Evolutionary conservation across 1,140 invertebrate species (phyloP), one percentile per base, ranked within the genome.

Genomic region (Coelopa frigida): DNA sequence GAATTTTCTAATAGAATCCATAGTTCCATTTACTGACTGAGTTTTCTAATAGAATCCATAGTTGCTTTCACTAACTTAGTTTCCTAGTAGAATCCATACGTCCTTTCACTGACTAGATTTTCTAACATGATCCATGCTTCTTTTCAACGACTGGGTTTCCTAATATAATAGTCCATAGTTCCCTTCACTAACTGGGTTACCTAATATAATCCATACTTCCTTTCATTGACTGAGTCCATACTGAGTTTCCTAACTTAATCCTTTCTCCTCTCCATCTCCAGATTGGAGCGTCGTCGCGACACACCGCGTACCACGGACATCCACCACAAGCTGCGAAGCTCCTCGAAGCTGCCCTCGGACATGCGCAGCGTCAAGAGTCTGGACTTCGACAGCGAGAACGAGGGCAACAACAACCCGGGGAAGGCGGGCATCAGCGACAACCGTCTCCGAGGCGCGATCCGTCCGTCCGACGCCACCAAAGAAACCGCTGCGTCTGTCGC

Each of bases 401-500:
- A 65, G 35, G 43, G 46, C 29, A 53, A 48, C 47, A 27, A n/a
- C n/a, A 61, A 68, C 56, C 53, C 51, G 5, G 23, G 21, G 17
- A 20, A 44, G 48, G 36, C 49, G 31, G 21, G 22, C 43, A 33
- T 40, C 10, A 51, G 75, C 11, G 75, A 79, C 51, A n/a, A 78
- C 78, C 49, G 72, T 73, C 0, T 79, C 78, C 0, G 80, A 81
- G 35, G 72, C 69, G 2, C 64, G 68, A 5, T 54, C 72, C 17
- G 73, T 73, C 2, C 70, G 82, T 23, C 86, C 87, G 4, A 80
- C 80, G 14, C 87, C 88, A 4, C 88, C 88, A 14, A 84, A 87
- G 56, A 92, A 92, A 60, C 89, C 88, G 1, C 57, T 89, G 1
- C 72, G 88, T 5, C 64, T 92, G 3, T 90, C 87, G 1, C 66